These are phyloP conservation scores for Marmota monax DNA, from an alignment of 2,113 vertebrate species.

Conservation along the genomic window DNA sequence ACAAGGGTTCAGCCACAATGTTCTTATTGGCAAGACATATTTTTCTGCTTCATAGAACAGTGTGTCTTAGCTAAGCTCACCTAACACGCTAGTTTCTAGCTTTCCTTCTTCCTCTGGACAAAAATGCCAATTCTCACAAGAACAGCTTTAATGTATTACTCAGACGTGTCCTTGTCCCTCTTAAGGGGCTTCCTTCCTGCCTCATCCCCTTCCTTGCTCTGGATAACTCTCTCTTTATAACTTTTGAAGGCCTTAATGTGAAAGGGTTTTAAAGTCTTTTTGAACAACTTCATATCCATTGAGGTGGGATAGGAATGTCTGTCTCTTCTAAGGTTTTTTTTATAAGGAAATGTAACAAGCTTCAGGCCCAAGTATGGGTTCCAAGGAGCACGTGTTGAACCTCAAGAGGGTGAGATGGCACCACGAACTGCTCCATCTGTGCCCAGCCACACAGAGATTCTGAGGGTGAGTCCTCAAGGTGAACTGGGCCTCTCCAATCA, in stretches of 20 bases:
- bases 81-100: neutral
- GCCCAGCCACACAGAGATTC: neutral
- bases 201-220: neutral
- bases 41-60: neutral
- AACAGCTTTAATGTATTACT: neutral
- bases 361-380: neutral
- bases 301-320: neutral
- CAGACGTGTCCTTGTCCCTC: neutral
- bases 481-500: neutral
- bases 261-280: neutral
- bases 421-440: neutral
- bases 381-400: neutral
- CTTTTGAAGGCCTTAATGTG: neutral
- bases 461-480: fast-evolving
- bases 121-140: neutral
- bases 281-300: neutral
- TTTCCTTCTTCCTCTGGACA: neutral
- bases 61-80: neutral
- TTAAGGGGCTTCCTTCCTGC: neutral
- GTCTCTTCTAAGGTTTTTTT: neutral
- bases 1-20: neutral
- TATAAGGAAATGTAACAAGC: neutral
- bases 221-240: neutral
- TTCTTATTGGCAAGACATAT: neutral
- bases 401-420: neutral